Evolutionary conservation across 1,140 invertebrate genomes (phyloP).

Genomic region (Lepidurus arcticus): DNA sequence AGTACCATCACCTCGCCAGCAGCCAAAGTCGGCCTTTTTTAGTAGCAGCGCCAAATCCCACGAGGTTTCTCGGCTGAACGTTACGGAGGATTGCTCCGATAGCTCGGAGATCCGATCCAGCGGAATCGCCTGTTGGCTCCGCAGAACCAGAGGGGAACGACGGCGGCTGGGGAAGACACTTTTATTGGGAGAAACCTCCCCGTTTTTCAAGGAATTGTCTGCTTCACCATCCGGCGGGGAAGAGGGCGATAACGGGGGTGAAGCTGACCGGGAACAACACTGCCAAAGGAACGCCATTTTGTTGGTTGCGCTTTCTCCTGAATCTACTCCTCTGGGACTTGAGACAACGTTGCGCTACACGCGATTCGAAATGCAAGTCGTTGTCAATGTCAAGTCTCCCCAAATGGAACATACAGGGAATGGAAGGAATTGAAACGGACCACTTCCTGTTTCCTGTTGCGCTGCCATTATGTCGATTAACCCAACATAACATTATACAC

Average conservation of each 20-base stretch:
- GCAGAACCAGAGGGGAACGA: not conserved
- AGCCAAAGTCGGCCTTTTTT: not conserved
- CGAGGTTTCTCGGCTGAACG: not conserved
- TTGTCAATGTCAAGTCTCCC: not conserved
- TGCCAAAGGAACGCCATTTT: not conserved
- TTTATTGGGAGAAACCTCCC: not conserved
- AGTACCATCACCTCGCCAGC: not conserved
- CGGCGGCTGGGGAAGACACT: not conserved
- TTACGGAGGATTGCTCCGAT: not conserved
- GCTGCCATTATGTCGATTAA: not conserved
- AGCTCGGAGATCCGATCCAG: constrained; percentile 24
- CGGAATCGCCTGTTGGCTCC: not conserved
- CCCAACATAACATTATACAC: not conserved
- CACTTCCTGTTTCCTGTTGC: constrained; percentile 16
- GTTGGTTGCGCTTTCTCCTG: not conserved
- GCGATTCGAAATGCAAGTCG: not conserved
- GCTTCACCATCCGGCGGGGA: not conserved
- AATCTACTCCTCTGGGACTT: no score
- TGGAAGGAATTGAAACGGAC: not conserved
- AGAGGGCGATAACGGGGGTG: not conserved
- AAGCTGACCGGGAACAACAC: not conserved
- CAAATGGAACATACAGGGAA: not conserved
- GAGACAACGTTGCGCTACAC: no score
- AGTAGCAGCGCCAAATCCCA: not conserved
- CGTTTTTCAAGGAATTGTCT: no score